phyloP scores from a whole-genome alignment of 2,888 invertebrate genomes.

The Sarcophaga subvicina region DNA sequence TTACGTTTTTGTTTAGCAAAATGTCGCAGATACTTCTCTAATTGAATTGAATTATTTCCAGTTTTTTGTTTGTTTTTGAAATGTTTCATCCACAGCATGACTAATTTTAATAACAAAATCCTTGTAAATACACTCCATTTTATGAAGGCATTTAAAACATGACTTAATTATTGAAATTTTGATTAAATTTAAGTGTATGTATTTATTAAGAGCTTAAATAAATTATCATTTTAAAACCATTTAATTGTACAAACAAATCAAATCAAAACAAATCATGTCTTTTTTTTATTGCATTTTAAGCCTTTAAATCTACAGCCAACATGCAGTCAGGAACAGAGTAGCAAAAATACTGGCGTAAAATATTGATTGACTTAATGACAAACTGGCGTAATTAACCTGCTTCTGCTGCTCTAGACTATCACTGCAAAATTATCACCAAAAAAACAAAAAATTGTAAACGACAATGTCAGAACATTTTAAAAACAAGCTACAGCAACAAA shows the following conservation, averaged over 20 bases:
- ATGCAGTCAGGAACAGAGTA: neutral
- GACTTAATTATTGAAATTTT: neutral
- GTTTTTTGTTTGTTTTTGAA: too few relatives aligned
- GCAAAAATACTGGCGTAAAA: constrained; percentile 8
- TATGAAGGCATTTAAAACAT: neutral
- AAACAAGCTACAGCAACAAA: neutral
- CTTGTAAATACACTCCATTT: neutral
- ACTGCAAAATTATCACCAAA: neutral
- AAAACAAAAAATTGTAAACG: neutral
- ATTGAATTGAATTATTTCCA: too few relatives aligned
- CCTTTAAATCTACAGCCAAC: constrained; percentile 16
- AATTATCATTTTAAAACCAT: neutral
- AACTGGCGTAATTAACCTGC: constrained; percentile 35
- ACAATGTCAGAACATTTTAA: neutral
- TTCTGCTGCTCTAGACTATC: neutral
- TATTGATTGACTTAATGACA: constrained; percentile 41
- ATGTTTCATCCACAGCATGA: too few relatives aligned
- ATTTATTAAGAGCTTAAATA: neutral
- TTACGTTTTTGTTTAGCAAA: too few relatives aligned
- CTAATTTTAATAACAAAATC: too few relatives aligned
- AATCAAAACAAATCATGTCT: neutral
- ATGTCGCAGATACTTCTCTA: too few relatives aligned
- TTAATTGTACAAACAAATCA: constrained; percentile 21
- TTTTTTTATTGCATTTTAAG: neutral
- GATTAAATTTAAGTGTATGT: neutral